Conservation (phyloP, 2,888 invertebrate species). For the Rugalucina vietnamica region DNA sequence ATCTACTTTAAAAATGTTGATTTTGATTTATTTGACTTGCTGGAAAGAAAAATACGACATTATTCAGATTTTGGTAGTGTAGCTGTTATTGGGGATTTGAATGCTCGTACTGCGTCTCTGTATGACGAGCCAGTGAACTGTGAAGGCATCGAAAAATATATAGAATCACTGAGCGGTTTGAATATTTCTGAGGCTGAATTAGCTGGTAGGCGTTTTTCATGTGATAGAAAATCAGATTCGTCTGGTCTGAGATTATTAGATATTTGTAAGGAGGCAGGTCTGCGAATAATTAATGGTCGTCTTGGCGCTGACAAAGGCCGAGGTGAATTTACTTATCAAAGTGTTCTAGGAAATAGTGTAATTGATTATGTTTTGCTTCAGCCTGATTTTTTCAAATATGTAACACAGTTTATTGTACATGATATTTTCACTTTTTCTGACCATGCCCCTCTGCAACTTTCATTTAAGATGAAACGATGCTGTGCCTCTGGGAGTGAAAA, state of each 20-base stretch:
- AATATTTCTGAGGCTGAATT: background rate
- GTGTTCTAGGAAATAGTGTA: background rate
- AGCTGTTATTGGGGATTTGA: slow-evolving; percentile 8
- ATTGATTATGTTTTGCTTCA: background rate
- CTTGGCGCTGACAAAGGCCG: background rate
- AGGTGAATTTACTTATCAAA: background rate
- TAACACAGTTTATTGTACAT: background rate
- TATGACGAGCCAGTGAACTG: background rate
- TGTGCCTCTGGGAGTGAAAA: background rate
- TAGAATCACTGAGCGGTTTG: background rate
- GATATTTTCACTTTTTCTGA: background rate
- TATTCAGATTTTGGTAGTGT: slow-evolving; percentile 1
- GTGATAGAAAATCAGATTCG: background rate
- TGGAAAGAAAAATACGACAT: slow-evolving; percentile 9
- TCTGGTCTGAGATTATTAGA: slow-evolving; percentile 6
- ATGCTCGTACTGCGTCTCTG: slow-evolving; percentile 1
- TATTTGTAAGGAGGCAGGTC: background rate
- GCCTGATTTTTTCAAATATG: background rate
- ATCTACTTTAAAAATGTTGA: slow-evolving; percentile 18
- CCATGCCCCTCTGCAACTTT: background rate
- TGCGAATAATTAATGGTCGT: slow-evolving; percentile 15
- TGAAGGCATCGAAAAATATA: slow-evolving; percentile 4
- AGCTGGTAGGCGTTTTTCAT: background rate
- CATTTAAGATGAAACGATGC: background rate
- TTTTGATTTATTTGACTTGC: slow-evolving; percentile 11